These are phyloP conservation scores for Zenarchopterus dispar DNA, from an alignment of 2,797 vertebrate genomes.

Conservation along the genomic window DNA sequence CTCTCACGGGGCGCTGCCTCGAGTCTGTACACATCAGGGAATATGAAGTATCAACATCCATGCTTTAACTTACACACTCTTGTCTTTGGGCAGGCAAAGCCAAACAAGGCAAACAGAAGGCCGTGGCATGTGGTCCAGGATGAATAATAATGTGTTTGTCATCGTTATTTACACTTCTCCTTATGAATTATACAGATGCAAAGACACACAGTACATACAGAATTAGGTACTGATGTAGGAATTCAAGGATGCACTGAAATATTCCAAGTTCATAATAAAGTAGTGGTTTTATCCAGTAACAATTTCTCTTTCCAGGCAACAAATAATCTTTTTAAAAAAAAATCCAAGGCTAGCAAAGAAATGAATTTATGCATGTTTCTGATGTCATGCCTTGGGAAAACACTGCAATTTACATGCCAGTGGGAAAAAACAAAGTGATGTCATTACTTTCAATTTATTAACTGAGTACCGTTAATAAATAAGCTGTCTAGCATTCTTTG, in stretches of 20 bases:
- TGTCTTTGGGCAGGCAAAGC: slow-evolving; percentile 69
- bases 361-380: slow-evolving; percentile 43
- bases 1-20: slow-evolving; percentile 58
- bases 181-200: slow-evolving; percentile 34
- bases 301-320: slow-evolving; percentile 42
- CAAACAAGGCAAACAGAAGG: slow-evolving; percentile 52
- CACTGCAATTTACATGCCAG: slow-evolving; percentile 38
- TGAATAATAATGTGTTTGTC: slow-evolving; percentile 31
- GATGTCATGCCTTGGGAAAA: slow-evolving; percentile 7
- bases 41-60: slow-evolving; percentile 49
- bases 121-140: slow-evolving; percentile 47
- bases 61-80: slow-evolving; percentile 41
- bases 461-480: slow-evolving; percentile 55
- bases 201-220: slow-evolving; percentile 25
- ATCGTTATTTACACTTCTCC: slow-evolving; percentile 33
- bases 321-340: slow-evolving; percentile 20
- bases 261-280: slow-evolving; percentile 45
- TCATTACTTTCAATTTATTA: slow-evolving; percentile 47
- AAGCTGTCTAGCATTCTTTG: slow-evolving; percentile 15
- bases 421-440: slow-evolving; percentile 15
- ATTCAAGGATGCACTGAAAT: slow-evolving; percentile 34
- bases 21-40: slow-evolving; percentile 55
- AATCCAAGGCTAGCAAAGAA: slow-evolving; percentile 27
- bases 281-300: slow-evolving; percentile 77
- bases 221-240: slow-evolving; percentile 28